Evolutionary conservation across 2,888 invertebrate species (phyloP).

Genomic region (Ecliptopera silaceata): DNA sequence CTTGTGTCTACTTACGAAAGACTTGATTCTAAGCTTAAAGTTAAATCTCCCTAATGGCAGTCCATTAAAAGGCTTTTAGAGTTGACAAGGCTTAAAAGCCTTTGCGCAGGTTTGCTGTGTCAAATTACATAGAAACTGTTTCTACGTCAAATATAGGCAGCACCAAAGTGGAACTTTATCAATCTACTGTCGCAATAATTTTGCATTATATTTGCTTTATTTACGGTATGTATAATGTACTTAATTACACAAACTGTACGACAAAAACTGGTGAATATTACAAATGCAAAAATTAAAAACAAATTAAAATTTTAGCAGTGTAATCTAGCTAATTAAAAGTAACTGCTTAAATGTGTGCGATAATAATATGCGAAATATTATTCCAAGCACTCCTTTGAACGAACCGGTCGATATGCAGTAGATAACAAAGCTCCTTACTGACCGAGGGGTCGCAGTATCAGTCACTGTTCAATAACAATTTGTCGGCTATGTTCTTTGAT

Average conservation of each 20-base stretch:
- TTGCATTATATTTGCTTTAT: too few relatives aligned
- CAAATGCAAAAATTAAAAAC: too few relatives aligned
- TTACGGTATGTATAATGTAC: too few relatives aligned
- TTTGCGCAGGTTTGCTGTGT: conserved; percentile 14
- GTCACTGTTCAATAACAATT: conserved; percentile 50
- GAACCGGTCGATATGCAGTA: conserved; percentile 21
- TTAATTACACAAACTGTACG: too few relatives aligned
- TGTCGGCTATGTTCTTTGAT: conserved; percentile 46
- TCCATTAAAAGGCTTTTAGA: conserved; percentile 32
- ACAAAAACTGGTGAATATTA: too few relatives aligned
- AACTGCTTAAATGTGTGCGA: neutral
- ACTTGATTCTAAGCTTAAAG: conserved; percentile 16
- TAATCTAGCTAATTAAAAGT: neutral
- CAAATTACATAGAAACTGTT: conserved; percentile 15
- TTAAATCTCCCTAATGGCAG: conserved; percentile 22
- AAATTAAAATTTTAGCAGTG: neutral
- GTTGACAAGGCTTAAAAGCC: conserved; percentile 23
- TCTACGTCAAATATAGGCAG: conserved; percentile 4
- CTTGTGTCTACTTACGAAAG: conserved; percentile 10
- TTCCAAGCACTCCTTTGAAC: conserved; percentile 12
- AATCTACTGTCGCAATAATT: neutral
- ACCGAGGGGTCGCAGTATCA: conserved; percentile 46
- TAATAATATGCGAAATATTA: neutral
- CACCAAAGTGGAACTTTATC: conserved; percentile 2
- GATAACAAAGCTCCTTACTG: conserved; percentile 47